Evolutionary conservation across 2,888 invertebrate species (phyloP).

Genomic region (Hyposoter dolosus): DNA sequence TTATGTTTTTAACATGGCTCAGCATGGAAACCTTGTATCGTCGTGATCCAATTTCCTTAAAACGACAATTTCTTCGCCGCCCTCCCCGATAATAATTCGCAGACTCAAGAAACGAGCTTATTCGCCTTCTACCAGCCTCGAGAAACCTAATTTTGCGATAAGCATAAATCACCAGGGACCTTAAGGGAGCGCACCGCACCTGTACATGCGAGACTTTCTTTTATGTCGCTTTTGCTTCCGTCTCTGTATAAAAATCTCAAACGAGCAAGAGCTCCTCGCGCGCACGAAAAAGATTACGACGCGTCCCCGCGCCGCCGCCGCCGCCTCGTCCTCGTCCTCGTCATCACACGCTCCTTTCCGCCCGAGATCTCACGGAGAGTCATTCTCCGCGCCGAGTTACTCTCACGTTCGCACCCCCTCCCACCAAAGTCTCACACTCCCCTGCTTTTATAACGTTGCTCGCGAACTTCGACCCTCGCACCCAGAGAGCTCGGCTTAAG

Average conservation of each 20-base stretch:
- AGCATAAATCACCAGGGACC: not conserved
- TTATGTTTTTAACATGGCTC: no score
- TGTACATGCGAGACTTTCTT: not conserved
- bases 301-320: not conserved
- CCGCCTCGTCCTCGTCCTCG: not conserved
- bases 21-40: no score
- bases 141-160: not conserved
- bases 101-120: not conserved
- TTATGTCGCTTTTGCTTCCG: not conserved
- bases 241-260: not conserved
- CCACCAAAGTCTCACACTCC: constrained; percentile 45
- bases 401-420: constrained; percentile 31
- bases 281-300: constrained; percentile 56
- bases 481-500: constrained; percentile 23
- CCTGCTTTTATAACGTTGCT: constrained; percentile 21
- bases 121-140: not conserved
- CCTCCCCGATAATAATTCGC: not conserved
- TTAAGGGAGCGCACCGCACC: not conserved
- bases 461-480: constrained; percentile 44
- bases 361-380: constrained; percentile 22
- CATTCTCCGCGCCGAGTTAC: constrained; percentile 31
- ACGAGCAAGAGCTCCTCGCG: not conserved
- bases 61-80: not conserved
- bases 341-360: constrained; percentile 28
- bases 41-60: not conserved